These are phyloP conservation scores for Drosophila busckii DNA, from an alignment of 1,140 invertebrate genomes.

Conservation along the genomic window DNA sequence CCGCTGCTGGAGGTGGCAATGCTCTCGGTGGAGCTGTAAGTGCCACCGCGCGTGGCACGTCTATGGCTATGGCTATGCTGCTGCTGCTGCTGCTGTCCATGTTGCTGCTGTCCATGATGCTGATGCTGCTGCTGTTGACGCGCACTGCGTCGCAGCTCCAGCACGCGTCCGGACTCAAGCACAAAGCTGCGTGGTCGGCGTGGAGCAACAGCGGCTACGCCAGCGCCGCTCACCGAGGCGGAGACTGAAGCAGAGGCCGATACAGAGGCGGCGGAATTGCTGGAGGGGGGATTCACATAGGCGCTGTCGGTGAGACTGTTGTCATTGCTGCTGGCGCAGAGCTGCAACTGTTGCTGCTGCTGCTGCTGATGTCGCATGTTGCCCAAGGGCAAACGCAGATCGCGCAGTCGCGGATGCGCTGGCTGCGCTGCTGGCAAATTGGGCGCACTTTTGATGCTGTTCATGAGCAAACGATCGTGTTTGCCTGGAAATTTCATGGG, in stretches of 20 bases:
- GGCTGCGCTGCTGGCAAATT: conserved; percentile 85
- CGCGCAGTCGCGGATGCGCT: conserved; percentile 84
- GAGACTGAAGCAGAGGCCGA: conserved; percentile 25
- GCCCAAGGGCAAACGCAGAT: conserved; percentile 81
- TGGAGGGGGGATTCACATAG: conserved; percentile 76
- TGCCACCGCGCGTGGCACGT: conserved; percentile 78
- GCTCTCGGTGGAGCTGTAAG: conserved; percentile 91
- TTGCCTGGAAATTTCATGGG: conserved; percentile 86
- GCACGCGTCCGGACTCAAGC: conserved; percentile 70
- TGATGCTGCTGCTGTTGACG: conserved; percentile 39
- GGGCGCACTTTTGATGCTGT: conserved; percentile 88
- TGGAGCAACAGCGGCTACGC: neutral
- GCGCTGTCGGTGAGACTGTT: conserved; percentile 81
- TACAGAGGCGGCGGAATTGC: conserved; percentile 43
- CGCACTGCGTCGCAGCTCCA: conserved; percentile 78
- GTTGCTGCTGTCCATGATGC: conserved; percentile 14
- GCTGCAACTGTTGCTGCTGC: conserved; percentile 81
- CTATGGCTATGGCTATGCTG: conserved; percentile 1
- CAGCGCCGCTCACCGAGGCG: neutral
- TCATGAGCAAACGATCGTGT: conserved; percentile 83
- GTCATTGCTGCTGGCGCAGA: conserved; percentile 81
- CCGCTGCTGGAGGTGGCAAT: conserved; percentile 91
- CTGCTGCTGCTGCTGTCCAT: conserved; percentile 60
- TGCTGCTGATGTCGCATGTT: conserved; percentile 83
- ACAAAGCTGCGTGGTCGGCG: conserved; percentile 70